Conservation (phyloP, 2,888 invertebrate species). For the Scaptodrosophila latifasciaeformis region DNA sequence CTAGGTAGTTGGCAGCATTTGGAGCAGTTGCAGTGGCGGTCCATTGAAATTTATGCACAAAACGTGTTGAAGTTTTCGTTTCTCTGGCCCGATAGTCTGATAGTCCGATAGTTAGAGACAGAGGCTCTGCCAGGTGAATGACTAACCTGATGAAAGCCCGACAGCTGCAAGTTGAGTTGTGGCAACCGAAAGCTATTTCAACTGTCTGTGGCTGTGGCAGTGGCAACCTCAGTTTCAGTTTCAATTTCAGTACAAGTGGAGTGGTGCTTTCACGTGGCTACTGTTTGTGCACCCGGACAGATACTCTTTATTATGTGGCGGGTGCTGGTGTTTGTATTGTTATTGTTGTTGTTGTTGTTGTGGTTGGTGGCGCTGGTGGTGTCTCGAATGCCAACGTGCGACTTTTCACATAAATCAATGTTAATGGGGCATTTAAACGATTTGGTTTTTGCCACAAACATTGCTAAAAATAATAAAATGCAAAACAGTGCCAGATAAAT, state of each 20-base stretch:
- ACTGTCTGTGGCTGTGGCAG: too few species aligned
- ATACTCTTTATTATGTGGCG: too few species aligned
- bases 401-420: conserved; percentile 62
- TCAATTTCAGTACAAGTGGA: too few species aligned
- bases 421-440: conserved; percentile 58
- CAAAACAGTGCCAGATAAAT: conserved; percentile 46
- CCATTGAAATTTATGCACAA: conserved; percentile 51
- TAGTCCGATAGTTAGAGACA: conserved; percentile 5
- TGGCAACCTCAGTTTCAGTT: conserved; percentile 10
- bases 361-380: conserved; percentile 14
- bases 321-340: too few species aligned
- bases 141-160: conserved; percentile 40
- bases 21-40: conserved; percentile 1
- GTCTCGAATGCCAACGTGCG: conserved; percentile 55
- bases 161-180: conserved; percentile 23
- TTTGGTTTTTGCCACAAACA: conserved; percentile 24
- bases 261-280: conserved; percentile 6
- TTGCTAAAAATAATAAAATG: conserved; percentile 30
- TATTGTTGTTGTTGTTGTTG: conserved; percentile 5
- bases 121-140: conserved; percentile 33
- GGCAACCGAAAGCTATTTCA: conserved; percentile 3
- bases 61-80: conserved; percentile 39
- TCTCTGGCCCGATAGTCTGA: too few species aligned
- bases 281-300: conserved; percentile 1
- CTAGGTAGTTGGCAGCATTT: neutral